These are phyloP conservation scores for Enteromius argenteus DNA, from an alignment of 2,797 vertebrate genomes.

Conservation along the genomic window DNA sequence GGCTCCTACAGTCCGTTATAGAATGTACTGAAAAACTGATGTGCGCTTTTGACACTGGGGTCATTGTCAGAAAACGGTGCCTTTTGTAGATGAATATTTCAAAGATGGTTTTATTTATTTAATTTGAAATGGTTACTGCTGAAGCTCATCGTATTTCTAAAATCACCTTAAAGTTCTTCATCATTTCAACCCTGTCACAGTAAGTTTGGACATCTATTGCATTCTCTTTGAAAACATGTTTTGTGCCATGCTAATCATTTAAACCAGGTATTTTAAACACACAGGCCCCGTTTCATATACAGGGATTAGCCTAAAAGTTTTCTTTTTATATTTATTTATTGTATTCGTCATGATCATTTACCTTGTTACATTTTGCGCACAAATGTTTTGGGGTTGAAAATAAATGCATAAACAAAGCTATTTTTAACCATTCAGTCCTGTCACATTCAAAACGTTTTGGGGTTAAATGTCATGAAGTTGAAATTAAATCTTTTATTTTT, in stretches of 20 bases:
- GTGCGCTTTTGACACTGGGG: constrained; percentile 5
- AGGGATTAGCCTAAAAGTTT: no score
- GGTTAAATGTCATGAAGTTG: background rate
- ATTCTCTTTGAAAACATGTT: background rate
- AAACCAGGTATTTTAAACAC: background rate
- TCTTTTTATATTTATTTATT: background rate
- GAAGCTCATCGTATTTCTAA: background rate
- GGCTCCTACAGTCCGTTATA: background rate
- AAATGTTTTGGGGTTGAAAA: background rate
- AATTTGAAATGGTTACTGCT: background rate
- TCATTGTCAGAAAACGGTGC: background rate
- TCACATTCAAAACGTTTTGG: background rate
- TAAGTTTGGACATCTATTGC: background rate
- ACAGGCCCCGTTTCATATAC: no score
- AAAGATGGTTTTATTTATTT: background rate
- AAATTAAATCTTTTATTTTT: no score
- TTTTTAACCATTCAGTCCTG: background rate
- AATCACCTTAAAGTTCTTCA: background rate
- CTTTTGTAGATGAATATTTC: background rate
- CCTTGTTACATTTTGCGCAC: background rate
- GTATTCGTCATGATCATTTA: background rate
- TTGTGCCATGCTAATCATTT: background rate
- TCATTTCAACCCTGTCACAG: background rate
- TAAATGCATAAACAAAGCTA: background rate
- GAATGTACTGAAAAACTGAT: background rate